Base-by-base conservation (phyloP, 1,140 invertebrate genomes). In the Stegodyphus dumicola region DNA sequence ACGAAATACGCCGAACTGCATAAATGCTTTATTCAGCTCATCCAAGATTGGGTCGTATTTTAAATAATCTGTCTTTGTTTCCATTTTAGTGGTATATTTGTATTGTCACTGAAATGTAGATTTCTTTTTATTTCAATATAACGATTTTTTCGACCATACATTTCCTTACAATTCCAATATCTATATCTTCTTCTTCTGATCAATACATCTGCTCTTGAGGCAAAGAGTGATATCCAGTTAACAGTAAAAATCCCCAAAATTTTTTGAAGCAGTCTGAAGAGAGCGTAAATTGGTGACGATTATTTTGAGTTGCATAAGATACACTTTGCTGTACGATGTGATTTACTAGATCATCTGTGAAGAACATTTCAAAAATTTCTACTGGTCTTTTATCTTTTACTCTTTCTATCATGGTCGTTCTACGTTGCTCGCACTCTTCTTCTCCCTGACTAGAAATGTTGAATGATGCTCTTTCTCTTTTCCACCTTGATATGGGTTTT, bases 1-100 rank as follows among this genome's bases (percentile, higher is more conserved):
- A n/a, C n/a, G n/a, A 74, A 74, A 74, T 74, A 74, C 71, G 71
- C 71, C 71, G 71, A 74, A 74, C 71, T 74, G 71, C 49, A 74
- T 74, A 74, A 74, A 74, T 74, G 71, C 71, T 74, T 74, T 74
- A 74, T 74, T 74, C 71, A 74, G 71, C 71, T 74, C 71, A 74
- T 74, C 71, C 71, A 74, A 74, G 71, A 74, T 74, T 74, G 71
- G 71, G 52, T 52, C 54, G 54, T 13, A 56, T 56, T 56, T 56
- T 56, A 56, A 56, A 56, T 56, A 56, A 56, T 56, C 54, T 56
- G 54, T 56, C 54, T 56, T 56, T 56, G 54, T 56, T 56, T 56
- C 54, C 54, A 56, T 56, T 56, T 56, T n/a, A n/a, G n/a, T n/a
- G n/a, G n/a, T n/a, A n/a, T n/a, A n/a, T n/a, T n/a, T n/a, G n/a